A percentile compares a stretch with the other conserved stretches of the same genome.
phyloP scores from a whole-genome alignment of 2,888 invertebrate species.

The Spatulosminthurus flaviceps region DNA sequence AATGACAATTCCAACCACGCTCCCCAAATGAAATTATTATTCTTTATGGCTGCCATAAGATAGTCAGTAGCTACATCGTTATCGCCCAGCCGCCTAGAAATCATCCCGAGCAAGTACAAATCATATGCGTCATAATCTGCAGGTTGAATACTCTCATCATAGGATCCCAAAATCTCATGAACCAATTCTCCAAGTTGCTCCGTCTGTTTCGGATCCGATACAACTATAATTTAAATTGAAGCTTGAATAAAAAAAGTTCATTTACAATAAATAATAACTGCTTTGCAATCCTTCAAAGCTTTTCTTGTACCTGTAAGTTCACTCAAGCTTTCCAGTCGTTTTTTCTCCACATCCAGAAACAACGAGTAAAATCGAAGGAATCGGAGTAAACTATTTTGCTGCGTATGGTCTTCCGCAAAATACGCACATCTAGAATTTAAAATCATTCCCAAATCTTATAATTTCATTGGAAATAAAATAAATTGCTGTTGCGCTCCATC shows the following conservation, averaged over 20 bases:
- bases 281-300: no score
- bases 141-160: conserved; percentile 55
- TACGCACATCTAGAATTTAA: conserved; percentile 74
- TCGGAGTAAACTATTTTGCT: conserved; percentile 74
- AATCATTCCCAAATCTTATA: neutral
- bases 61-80: conserved; percentile 80
- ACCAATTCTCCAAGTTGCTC: conserved; percentile 59
- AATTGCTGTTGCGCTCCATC: no score
- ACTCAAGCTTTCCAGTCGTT: conserved; percentile 83
- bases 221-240: conserved; percentile 44
- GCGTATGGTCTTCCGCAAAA: conserved; percentile 76
- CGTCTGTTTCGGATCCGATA: conserved; percentile 61
- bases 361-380: conserved; percentile 87
- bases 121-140: conserved; percentile 83
- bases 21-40: conserved; percentile 89
- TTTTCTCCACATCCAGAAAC: conserved; percentile 90
- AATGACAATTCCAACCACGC: conserved; percentile 93
- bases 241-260: neutral
- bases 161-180: conserved; percentile 57
- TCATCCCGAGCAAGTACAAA: conserved; percentile 88
- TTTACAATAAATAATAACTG: neutral
- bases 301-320: conserved; percentile 71
- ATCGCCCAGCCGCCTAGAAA: conserved; percentile 86
- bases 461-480: no score
- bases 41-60: conserved; percentile 80